Base-by-base conservation (phyloP, 2,113 vertebrate genomes). In the Sterna hirundo region DNA sequence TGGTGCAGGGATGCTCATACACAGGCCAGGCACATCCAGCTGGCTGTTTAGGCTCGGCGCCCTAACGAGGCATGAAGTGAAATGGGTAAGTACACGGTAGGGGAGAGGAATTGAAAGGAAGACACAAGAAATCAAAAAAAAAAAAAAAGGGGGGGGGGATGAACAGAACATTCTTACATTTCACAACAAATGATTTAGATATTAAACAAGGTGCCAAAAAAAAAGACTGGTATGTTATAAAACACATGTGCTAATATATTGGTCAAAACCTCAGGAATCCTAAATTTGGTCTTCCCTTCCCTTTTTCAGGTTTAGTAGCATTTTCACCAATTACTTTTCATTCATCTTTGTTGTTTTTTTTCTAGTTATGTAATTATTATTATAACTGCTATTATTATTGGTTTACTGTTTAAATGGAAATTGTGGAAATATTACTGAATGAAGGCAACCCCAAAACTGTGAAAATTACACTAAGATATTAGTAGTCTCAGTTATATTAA, bases 11-110 rank as follows among this genome's bases (percentile, higher is more conserved):
- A 94, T 91, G 94, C 94, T 97, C 74, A 70, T 87, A 97, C 95
- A 97, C 93, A 97, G 94, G 89, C 93, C 81, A 90, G 68, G 83
- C 93, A 74, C 30, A 94, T 97, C 97, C 97, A 98, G 97, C 95
- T 97, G 95, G 93, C 93, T 94, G 76, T 95, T 96, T 94, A 91
- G 94, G 42, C 21, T 83, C 4, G 1, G 71, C 8, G 29, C 66
- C 95, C 88, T 97, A 98, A 97, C 82, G 64, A 97, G 95, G 95
- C 94, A 23, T 98, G 95, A 97, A 98, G 77, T 1, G 21, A 92
- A 95, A 95, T 95, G 83, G 66, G 82, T 87, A 95, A 92, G 76
- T 90, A 97, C 90, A 95, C 34, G 5, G 61, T 75, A 66, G 76
- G 58, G 66, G 49, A 49, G n/a, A 85, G 54, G 36, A 92, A 79